Evolutionary conservation across 2,888 invertebrate genomes (phyloP), one percentile per base, ranked within the genome.

Genomic region (Parthenolecanium corni): DNA sequence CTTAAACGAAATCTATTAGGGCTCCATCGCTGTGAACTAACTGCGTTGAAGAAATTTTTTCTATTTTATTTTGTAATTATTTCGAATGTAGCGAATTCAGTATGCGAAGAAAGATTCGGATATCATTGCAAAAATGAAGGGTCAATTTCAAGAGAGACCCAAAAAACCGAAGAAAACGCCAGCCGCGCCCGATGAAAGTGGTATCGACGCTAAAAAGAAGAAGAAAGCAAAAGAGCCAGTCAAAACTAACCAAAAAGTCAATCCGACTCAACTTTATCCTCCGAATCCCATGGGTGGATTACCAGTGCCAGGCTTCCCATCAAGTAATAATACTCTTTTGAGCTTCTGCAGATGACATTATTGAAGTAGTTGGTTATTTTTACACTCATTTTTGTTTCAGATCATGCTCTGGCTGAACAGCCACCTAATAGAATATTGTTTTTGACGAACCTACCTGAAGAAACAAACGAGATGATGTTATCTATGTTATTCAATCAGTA

Each of bases 361-460:
- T 21, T 53, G 31, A n/a, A 42, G n/a, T 23, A 5, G 4, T 36
- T 23, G 1, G 18, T 44, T n/a, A 20, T 42, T 4, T 58, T 58
- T 14, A 44, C n/a, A 24, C 4, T 62, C 11, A n/a, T n/a, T n/a
- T n/a, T n/a, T 47, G 44, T 47, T 65, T 53, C 20, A 52, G 58
- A 38, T 64, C 47, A 61, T 38, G 57, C 65, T 24, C 84, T 89
- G 71, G 85, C 85, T 6, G 96, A 96, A 74, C 95, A 96, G 72
- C 97, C 96, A 62, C 98, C 98, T 2, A 98, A 99, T 78, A 96
- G 98, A 79, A 99, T 98, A 78, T 82, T 98, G 53, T 98, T 98
- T 88, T 82, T 98, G 67, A 97, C 97, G 6, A 98, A 98, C 77
- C 78, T 98, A 65, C 98, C 98, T 0, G 95, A 96, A 74, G 97